Evolutionary conservation across 2,888 invertebrate genomes (phyloP).

Genomic region (Sepioteuthis lessoniana): DNA sequence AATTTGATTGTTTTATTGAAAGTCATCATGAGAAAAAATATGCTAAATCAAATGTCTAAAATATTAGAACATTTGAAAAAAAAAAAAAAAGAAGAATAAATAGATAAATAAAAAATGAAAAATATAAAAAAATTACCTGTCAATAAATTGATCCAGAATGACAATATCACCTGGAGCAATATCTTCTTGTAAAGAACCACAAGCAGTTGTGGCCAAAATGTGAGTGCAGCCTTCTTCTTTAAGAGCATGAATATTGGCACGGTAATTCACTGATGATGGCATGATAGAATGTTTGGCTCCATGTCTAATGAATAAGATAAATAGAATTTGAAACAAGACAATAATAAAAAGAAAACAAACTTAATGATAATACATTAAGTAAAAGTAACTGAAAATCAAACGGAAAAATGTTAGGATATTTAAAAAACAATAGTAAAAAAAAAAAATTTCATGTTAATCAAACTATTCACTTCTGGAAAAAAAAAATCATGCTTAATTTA

Average conservation of each 20-base stretch:
- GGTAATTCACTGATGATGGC: slow-evolving; percentile 93
- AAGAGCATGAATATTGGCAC: slow-evolving; percentile 96
- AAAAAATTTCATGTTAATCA: no score
- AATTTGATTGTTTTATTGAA: no score
- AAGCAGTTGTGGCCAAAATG: slow-evolving; percentile 92
- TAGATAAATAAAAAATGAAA: no score
- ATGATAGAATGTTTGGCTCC: slow-evolving; percentile 82
- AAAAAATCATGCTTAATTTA: no score
- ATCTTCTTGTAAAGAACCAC: slow-evolving; percentile 91
- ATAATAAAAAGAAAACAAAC: background rate
- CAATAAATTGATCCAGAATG: slow-evolving; percentile 84
- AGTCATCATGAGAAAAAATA: no score
- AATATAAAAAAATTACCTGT: slow-evolving; percentile 79
- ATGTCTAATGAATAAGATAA: slow-evolving; percentile 77
- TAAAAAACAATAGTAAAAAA: no score
- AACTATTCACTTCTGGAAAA: no score
- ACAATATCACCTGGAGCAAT: slow-evolving; percentile 92
- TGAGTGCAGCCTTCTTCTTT: slow-evolving; percentile 90
- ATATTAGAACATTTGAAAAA: no score
- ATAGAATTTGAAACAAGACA: background rate
- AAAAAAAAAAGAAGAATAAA: no score
- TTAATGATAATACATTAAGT: background rate
- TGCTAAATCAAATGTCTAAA: no score
- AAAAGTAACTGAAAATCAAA: no score
- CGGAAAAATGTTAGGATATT: no score